Conservation (phyloP, 2,888 invertebrate genomes). For the Phragmatobia fuliginosa region DNA sequence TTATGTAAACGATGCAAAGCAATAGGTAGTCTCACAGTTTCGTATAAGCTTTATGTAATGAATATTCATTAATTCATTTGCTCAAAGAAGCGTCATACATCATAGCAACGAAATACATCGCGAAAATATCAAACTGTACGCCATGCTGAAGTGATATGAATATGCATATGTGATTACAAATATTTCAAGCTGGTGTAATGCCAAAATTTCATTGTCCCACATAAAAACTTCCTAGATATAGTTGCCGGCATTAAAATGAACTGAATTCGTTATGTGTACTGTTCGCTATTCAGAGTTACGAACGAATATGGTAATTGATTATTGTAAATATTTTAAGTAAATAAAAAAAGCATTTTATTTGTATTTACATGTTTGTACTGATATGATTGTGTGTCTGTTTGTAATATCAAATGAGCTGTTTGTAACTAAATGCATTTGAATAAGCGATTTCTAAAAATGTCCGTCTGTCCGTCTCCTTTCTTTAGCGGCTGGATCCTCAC, state of each 20-base stretch:
- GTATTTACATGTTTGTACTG: background rate
- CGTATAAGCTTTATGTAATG: conserved; percentile 69
- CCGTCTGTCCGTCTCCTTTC: no score
- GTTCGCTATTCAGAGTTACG: conserved; percentile 16
- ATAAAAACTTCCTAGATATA: conserved; percentile 44
- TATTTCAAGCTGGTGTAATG: conserved; percentile 50
- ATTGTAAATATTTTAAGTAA: background rate
- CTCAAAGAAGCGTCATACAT: conserved; percentile 78
- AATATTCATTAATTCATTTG: conserved; percentile 79
- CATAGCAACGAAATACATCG: conserved; percentile 63
- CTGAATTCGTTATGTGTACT: conserved; percentile 42
- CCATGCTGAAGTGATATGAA: conserved; percentile 59
- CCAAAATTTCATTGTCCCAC: conserved; percentile 48
- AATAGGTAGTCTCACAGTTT: conserved; percentile 58
- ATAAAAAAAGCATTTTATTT: background rate
- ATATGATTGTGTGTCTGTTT: no score
- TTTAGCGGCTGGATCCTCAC: no score
- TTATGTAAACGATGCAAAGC: conserved; percentile 60
- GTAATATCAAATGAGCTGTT: no score
- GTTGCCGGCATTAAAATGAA: conserved; percentile 35
- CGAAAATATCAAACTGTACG: conserved; percentile 58
- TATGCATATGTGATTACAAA: conserved; percentile 58
- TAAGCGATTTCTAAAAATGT: no score
- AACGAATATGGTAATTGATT: conserved; percentile 9
- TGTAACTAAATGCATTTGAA: no score